Evolutionary conservation across 2,797 vertebrate species (phyloP).

Genomic region (Dryobates pubescens): DNA sequence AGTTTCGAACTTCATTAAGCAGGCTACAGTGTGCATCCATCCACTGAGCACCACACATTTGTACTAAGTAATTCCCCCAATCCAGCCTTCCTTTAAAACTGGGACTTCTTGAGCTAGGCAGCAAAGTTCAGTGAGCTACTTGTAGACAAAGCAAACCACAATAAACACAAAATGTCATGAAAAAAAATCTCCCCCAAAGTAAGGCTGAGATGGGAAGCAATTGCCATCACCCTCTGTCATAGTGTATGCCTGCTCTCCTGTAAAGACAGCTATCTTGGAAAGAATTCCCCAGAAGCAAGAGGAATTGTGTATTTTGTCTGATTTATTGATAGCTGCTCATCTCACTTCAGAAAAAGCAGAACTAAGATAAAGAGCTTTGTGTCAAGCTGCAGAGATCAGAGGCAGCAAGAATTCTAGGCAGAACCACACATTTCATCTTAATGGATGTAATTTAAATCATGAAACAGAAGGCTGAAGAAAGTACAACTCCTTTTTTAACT

Average conservation of each 20-base stretch:
- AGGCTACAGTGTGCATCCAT: not conserved
- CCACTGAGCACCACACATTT: not conserved
- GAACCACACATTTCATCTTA: not conserved
- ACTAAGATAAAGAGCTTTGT: not conserved
- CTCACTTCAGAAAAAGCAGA: not conserved
- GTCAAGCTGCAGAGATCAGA: conserved; percentile 1
- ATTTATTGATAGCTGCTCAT: not conserved
- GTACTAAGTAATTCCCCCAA: not conserved
- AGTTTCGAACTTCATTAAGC: not conserved
- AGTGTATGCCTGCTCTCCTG: not conserved
- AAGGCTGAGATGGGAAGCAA: not conserved
- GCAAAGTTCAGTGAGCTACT: not conserved
- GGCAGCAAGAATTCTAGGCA: not conserved
- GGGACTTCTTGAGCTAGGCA: not conserved
- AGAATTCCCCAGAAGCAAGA: not conserved
- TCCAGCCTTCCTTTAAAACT: not conserved
- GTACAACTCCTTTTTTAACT: not conserved
- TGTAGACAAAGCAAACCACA: not conserved
- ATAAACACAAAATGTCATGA: not conserved
- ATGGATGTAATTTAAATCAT: not conserved
- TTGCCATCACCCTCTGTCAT: not conserved
- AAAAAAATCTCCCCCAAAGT: not conserved
- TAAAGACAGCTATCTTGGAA: not conserved
- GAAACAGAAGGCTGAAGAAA: not conserved
- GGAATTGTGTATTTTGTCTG: not conserved